Conservation (phyloP, 1,140 invertebrate species). For the Latrodectus geometricus region DNA sequence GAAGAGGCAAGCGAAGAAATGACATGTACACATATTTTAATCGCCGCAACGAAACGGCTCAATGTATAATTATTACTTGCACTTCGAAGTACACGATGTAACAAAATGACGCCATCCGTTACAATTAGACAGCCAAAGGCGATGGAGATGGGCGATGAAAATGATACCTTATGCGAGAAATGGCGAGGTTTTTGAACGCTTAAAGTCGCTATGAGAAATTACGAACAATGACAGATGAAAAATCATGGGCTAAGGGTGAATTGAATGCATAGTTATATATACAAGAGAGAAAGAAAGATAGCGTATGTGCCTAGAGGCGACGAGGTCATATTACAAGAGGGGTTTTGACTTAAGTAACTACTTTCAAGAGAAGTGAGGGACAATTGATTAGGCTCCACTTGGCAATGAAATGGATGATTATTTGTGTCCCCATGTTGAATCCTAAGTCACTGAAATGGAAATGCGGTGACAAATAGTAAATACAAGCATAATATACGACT, state of each 20-base stretch:
- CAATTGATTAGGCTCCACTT: too few relatives aligned
- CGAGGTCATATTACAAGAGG: not conserved
- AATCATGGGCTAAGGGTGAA: conserved; percentile 24
- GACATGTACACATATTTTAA: not conserved
- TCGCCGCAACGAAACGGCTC: not conserved
- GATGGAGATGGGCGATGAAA: conserved; percentile 18
- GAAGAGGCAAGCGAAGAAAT: not conserved
- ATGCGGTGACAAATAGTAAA: too few relatives aligned
- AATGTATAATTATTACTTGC: not conserved
- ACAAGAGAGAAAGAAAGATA: not conserved
- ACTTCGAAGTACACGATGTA: not conserved
- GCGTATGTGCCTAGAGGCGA: not conserved
- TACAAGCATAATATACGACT: too few relatives aligned
- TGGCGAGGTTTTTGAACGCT: not conserved
- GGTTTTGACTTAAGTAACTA: not conserved
- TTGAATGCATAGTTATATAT: conserved; percentile 33
- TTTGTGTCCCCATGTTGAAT: too few relatives aligned
- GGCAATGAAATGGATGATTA: too few relatives aligned
- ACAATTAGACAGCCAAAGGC: conserved; percentile 37
- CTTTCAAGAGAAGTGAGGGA: not conserved
- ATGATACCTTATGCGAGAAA: conserved; percentile 42
- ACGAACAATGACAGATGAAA: conserved; percentile 37
- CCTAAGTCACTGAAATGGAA: too few relatives aligned
- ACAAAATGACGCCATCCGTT: conserved; percentile 17
- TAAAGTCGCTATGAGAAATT: not conserved